phyloP scores from a whole-genome alignment of 2,797 vertebrate species.

The Craterocephalus amniculus region DNA sequence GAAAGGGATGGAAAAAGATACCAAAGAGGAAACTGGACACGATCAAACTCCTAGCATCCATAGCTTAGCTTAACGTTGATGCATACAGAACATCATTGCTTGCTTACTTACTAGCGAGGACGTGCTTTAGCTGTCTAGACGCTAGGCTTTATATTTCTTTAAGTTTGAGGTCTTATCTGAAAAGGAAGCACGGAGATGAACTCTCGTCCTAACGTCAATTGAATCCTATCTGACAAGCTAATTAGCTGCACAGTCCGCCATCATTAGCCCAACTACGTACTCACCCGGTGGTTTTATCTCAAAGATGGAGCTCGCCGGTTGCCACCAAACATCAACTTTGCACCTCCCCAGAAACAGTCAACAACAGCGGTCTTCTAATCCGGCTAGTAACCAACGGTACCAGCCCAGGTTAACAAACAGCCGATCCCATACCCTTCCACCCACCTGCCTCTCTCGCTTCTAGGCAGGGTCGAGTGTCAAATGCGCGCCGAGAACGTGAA shows the following conservation, averaged over 20 bases:
- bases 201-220: conserved; percentile 10
- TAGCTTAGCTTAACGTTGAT: conserved; percentile 36
- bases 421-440: conserved; percentile 46
- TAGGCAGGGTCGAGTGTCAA: conserved; percentile 54
- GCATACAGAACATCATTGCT: neutral
- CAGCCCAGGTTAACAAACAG: conserved; percentile 18
- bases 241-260: conserved; percentile 46
- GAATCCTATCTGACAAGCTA: conserved; percentile 55
- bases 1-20: conserved; percentile 27
- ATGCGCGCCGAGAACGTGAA: conserved; percentile 71
- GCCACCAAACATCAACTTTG: neutral
- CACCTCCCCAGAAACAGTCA: conserved; percentile 9
- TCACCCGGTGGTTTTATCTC: conserved; percentile 47
- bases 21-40: conserved; percentile 35
- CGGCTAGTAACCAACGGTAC: neutral
- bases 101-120: neutral
- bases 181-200: neutral
- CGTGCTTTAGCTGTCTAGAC: neutral
- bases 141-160: neutral
- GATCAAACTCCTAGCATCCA: conserved; percentile 44
- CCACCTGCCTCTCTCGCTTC: conserved; percentile 55
- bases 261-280: conserved; percentile 45
- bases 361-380: conserved; percentile 7
- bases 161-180: neutral
- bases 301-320: conserved; percentile 13